Percentiles rank a stretch among this genome's conserved stretches.
Conservation (phyloP, 1,140 invertebrate genomes). For the Oppia nitens region DNA sequence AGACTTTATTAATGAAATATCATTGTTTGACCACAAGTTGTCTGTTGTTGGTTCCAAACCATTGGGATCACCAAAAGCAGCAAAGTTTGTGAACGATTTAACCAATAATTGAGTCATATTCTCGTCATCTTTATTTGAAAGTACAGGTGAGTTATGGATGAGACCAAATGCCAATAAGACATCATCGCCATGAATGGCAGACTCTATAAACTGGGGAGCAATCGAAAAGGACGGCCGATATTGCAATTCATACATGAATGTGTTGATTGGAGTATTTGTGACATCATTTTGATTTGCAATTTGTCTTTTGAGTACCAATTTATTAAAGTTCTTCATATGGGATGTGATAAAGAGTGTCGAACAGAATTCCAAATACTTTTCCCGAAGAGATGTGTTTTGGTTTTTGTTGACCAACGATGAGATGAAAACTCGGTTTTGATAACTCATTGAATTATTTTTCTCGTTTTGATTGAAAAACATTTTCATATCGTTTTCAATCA, state of each 20-base stretch:
- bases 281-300: neutral
- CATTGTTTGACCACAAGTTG: neutral
- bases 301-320: neutral
- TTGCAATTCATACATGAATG: constrained; percentile 21
- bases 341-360: constrained; percentile 17
- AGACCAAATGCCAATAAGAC: constrained; percentile 21
- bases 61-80: constrained; percentile 11
- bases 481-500: constrained; percentile 12
- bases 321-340: constrained; percentile 4
- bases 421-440: neutral
- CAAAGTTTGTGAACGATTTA: constrained; percentile 16
- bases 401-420: neutral
- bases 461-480: constrained; percentile 11
- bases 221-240: constrained; percentile 22
- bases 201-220: constrained; percentile 18
- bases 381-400: neutral
- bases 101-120: constrained; percentile 15
- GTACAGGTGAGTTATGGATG: neutral
- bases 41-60: neutral
- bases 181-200: constrained; percentile 23
- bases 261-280: neutral
- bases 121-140: constrained; percentile 12
- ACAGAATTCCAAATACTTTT: constrained; percentile 20
- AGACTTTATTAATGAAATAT: neutral
- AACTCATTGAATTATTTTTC: neutral